These are phyloP conservation scores for Choristoneura fumiferana DNA, from an alignment of 1,140 invertebrate species.

Conservation along the genomic window DNA sequence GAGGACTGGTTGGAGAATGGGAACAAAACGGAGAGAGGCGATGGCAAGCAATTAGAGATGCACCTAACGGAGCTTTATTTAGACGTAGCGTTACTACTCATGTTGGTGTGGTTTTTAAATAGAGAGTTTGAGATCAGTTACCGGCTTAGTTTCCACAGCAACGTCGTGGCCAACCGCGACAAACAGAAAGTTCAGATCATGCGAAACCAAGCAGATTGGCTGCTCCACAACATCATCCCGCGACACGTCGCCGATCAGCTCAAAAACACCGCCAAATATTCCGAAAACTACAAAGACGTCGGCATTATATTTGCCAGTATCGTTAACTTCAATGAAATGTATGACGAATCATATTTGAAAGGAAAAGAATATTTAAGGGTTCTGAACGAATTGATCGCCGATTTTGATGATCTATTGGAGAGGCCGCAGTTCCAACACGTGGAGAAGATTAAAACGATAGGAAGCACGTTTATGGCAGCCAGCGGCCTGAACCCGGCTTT, in stretches of 20 bases:
- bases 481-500: slow-evolving; percentile 92
- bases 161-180: slow-evolving; percentile 91
- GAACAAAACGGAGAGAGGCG: slow-evolving; percentile 31
- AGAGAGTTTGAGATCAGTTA: slow-evolving; percentile 97
- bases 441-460: slow-evolving; percentile 99
- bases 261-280: slow-evolving; percentile 96
- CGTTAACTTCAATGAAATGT: slow-evolving; percentile 97
- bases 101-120: slow-evolving; percentile 95
- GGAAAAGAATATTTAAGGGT: slow-evolving; percentile 96
- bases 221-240: slow-evolving; percentile 97
- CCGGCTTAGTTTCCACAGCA: slow-evolving; percentile 94
- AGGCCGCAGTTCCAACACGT: slow-evolving; percentile 91
- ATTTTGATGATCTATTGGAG: slow-evolving; percentile 95
- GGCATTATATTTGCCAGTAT: slow-evolving; percentile 97
- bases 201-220: slow-evolving; percentile 97
- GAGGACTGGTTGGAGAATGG: slow-evolving; percentile 31
- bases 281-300: slow-evolving; percentile 95
- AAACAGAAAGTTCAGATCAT: slow-evolving; percentile 90
- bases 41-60: slow-evolving; percentile 61
- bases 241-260: slow-evolving; percentile 95
- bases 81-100: slow-evolving; percentile 87
- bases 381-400: slow-evolving; percentile 95
- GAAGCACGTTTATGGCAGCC: slow-evolving; percentile 98
- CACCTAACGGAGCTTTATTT: slow-evolving; percentile 89
- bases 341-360: slow-evolving; percentile 96